These are phyloP conservation scores for Notechis scutatus DNA, from an alignment of 2,113 vertebrate genomes.

Conservation along the genomic window DNA sequence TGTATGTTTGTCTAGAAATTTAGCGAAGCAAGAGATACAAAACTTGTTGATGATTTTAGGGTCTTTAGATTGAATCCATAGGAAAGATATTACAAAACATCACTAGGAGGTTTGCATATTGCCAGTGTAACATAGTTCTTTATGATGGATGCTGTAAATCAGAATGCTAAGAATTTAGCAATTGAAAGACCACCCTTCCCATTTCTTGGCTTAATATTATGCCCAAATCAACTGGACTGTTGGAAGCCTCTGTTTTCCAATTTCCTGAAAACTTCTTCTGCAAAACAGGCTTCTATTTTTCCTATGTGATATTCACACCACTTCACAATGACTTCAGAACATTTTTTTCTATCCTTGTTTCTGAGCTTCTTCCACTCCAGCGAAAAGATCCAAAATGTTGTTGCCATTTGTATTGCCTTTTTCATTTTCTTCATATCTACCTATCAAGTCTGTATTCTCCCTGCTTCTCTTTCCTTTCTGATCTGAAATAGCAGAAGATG, in stretches of 20 bases:
- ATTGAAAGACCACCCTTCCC: background rate
- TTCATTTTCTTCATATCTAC: background rate
- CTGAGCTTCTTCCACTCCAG: background rate
- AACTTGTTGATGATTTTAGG: background rate
- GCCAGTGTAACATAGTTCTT: background rate
- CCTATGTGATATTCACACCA: background rate
- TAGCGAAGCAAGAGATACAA: background rate
- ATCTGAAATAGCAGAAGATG: background rate
- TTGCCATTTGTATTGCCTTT: background rate
- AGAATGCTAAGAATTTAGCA: background rate
- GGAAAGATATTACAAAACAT: background rate
- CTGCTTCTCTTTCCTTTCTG: background rate
- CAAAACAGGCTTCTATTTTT: background rate
- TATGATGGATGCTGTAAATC: background rate
- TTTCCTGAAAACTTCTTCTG: background rate
- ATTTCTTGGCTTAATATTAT: background rate
- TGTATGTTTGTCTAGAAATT: background rate
- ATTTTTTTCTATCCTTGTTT: background rate
- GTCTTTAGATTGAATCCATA: background rate
- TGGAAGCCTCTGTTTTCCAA: background rate
- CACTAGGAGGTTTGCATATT: background rate
- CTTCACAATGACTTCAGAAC: background rate
- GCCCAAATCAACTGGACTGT: background rate
- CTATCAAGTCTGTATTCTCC: background rate
- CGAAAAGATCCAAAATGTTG: background rate